Evolutionary conservation across 2,113 vertebrate genomes (phyloP).

Genomic region (Sinocyclocheilus anshuiensis): DNA sequence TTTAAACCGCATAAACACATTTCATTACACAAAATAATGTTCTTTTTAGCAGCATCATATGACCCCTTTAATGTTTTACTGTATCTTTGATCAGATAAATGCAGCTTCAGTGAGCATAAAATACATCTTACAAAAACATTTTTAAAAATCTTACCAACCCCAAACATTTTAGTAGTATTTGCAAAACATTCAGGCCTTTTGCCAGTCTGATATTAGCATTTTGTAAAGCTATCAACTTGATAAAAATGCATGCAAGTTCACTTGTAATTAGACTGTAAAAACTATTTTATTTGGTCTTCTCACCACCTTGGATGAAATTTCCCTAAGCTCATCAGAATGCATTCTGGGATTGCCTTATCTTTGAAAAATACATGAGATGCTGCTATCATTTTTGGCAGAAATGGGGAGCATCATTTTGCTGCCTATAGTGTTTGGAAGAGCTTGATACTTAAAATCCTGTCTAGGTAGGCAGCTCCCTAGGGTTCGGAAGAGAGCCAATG

Average conservation of each 20-base stretch:
- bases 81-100: too few relatives aligned
- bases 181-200: background rate
- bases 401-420: background rate
- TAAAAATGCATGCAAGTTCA: background rate
- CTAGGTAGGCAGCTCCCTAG: slow-evolving; percentile 8
- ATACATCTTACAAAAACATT: background rate
- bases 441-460: background rate
- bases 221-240: background rate
- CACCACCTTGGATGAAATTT: background rate
- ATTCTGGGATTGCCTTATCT: background rate
- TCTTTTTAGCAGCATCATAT: too few relatives aligned
- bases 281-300: background rate
- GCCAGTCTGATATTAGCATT: background rate
- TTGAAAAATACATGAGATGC: background rate
- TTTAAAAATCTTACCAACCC: background rate
- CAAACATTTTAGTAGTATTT: background rate
- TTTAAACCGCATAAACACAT: too few relatives aligned
- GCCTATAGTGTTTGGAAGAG: background rate
- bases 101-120: too few relatives aligned
- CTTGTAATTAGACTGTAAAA: background rate
- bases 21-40: too few relatives aligned
- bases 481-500: background rate
- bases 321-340: background rate
- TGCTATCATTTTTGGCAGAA: background rate
- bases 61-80: too few relatives aligned